A percentile compares a stretch with the other conserved stretches of the same genome.
Conservation (phyloP, 2,797 vertebrate species). For the Rhynchonycteris naso region DNA sequence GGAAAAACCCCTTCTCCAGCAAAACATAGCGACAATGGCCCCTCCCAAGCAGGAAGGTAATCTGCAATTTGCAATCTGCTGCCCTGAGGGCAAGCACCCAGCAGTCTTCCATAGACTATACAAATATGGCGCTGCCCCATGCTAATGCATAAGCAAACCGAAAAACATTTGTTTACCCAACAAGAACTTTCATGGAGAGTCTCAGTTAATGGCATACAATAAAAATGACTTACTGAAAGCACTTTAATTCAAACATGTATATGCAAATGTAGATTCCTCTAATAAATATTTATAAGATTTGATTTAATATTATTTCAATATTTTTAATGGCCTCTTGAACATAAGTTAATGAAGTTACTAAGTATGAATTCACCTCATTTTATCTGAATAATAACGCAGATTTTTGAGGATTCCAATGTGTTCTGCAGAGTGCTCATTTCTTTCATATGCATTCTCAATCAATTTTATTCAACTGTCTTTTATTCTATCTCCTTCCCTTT, state of each 20-base stretch:
- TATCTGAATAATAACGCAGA: conserved; percentile 30
- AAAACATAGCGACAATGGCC: no score
- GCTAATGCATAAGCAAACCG: no score
- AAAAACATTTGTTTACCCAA: no score
- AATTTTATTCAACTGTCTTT: conserved; percentile 40
- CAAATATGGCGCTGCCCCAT: no score
- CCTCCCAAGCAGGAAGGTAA: no score
- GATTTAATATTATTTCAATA: conserved; percentile 67
- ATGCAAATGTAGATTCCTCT: conserved; percentile 42
- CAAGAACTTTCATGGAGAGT: neutral
- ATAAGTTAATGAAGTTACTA: conserved; percentile 62
- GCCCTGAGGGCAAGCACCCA: no score
- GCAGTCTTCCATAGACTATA: no score
- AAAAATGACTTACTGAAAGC: conserved; percentile 54
- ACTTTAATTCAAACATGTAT: conserved; percentile 49
- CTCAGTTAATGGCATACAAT: neutral
- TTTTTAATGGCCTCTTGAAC: conserved; percentile 64
- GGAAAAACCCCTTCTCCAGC: no score
- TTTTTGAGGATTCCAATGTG: neutral
- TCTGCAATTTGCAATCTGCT: no score
- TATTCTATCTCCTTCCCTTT: neutral
- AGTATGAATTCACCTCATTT: conserved; percentile 57
- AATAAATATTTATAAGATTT: conserved; percentile 65
- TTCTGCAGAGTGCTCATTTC: conserved; percentile 12
- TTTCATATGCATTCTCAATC: neutral